Percentiles rank a stretch among this genome's conserved stretches.
Conservation (phyloP, 2,888 invertebrate genomes). For the Agriopis aurantiaria region DNA sequence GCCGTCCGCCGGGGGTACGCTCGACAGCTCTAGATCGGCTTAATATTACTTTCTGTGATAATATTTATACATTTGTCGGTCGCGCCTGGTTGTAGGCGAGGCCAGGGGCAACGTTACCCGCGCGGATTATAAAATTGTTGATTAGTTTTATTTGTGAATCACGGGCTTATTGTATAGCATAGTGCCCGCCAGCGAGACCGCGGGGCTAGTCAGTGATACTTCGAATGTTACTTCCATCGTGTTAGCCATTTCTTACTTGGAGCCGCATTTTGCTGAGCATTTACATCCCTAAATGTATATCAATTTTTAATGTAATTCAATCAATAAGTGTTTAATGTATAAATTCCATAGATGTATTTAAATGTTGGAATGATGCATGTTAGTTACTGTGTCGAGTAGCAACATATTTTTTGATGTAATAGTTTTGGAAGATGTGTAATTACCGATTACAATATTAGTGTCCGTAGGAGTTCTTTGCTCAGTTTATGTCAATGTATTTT, state of each 20-base stretch:
- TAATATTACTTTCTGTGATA: constrained; percentile 45
- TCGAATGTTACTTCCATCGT: constrained; percentile 50
- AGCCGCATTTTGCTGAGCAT: constrained; percentile 74
- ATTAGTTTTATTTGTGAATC: constrained; percentile 72
- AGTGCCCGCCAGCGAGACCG: constrained; percentile 42
- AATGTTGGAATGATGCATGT: constrained; percentile 62
- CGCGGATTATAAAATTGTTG: constrained; percentile 64
- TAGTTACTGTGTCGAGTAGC: constrained; percentile 69
- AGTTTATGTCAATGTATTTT: constrained; percentile 68
- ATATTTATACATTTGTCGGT: constrained; percentile 23
- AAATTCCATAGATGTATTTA: constrained; percentile 74
- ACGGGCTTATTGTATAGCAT: constrained; percentile 47
- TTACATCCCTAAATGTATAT: constrained; percentile 54
- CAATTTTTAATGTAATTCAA: constrained; percentile 50
- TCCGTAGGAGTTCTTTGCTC: constrained; percentile 75
- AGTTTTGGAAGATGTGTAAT: constrained; percentile 62
- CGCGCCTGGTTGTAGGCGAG: constrained; percentile 29
- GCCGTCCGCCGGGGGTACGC: constrained; percentile 1
- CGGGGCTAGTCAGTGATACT: constrained; percentile 61
- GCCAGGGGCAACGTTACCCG: constrained; percentile 1
- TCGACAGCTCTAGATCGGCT: constrained; percentile 29
- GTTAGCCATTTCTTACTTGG: constrained; percentile 52
- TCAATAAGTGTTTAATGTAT: constrained; percentile 50
- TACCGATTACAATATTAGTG: constrained; percentile 60
- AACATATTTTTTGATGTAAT: constrained; percentile 76